phyloP scores from a whole-genome alignment of 2,113 vertebrate species.

The Pachyramphus minor region DNA sequence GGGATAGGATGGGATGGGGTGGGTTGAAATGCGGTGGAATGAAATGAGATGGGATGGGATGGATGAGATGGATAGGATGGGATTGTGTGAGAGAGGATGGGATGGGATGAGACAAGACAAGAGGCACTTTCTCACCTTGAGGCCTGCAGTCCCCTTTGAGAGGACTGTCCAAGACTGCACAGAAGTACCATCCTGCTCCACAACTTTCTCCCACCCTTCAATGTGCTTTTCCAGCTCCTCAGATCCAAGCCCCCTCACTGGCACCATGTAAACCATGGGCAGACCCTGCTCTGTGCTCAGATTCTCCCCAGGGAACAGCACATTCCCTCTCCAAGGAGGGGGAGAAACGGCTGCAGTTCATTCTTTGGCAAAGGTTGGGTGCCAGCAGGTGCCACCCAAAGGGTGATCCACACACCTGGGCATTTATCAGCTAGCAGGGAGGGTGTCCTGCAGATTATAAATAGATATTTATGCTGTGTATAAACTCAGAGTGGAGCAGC shows the following conservation, averaged over 20 bases:
- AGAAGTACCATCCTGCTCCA: accelerated
- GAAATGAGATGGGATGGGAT: too few species aligned
- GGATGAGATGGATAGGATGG: too few species aligned
- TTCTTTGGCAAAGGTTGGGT: background rate
- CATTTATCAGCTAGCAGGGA: background rate
- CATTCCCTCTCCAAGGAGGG: background rate
- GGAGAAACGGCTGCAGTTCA: background rate
- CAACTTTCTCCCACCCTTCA: accelerated
- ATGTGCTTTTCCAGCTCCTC: background rate
- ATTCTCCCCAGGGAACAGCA: background rate
- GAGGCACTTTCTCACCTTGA: background rate
- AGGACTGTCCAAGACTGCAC: background rate
- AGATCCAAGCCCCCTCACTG: background rate
- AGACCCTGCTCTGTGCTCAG: accelerated
- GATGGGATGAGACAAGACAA: background rate
- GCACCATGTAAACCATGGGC: background rate
- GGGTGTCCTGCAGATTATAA: background rate
- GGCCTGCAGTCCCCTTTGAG: background rate
- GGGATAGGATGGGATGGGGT: too few species aligned
- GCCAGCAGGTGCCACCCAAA: background rate
- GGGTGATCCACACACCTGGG: background rate
- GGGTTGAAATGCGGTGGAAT: background rate
- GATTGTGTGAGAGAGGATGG: too few species aligned
- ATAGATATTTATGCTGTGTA: background rate
- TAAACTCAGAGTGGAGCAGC: background rate